Evolutionary conservation across 2,888 invertebrate genomes (phyloP).

Genomic region (Rhingia rostrata): DNA sequence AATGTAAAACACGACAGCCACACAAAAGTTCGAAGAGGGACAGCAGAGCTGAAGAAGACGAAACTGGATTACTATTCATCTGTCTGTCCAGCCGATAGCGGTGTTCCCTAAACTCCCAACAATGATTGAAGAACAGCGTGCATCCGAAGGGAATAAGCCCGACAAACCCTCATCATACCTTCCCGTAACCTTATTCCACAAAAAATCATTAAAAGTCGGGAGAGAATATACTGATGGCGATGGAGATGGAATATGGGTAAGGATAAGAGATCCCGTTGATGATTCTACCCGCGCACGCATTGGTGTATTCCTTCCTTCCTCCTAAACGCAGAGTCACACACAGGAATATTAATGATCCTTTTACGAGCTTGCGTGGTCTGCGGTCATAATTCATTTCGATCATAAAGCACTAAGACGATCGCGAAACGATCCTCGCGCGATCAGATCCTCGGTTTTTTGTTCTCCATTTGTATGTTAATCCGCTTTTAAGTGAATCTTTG

Average conservation of each 20-base stretch:
- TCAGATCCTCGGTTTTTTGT: slow-evolving; percentile 44
- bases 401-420: slow-evolving; percentile 77
- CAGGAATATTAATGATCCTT: slow-evolving; percentile 81
- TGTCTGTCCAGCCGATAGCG: slow-evolving; percentile 53
- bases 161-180: slow-evolving; percentile 53
- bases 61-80: slow-evolving; percentile 64
- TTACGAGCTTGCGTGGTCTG: slow-evolving; percentile 80
- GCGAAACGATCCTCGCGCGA: slow-evolving; percentile 66
- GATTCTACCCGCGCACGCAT: slow-evolving; percentile 33
- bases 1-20: background rate
- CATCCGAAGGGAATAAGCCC: slow-evolving; percentile 37
- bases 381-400: slow-evolving; percentile 81
- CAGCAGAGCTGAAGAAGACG: background rate
- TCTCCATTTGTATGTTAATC: slow-evolving; percentile 24
- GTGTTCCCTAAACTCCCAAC: slow-evolving; percentile 57
- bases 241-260: background rate
- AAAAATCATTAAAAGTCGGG: slow-evolving; percentile 64
- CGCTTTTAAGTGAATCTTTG: slow-evolving; percentile 50
- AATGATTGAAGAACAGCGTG: slow-evolving; percentile 47
- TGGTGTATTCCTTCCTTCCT: background rate
- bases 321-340: slow-evolving; percentile 16
- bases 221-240: background rate
- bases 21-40: background rate
- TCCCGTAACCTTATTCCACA: slow-evolving; percentile 30
- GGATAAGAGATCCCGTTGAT: slow-evolving; percentile 42